Conservation (phyloP, 2,113 vertebrate genomes). For the Oncorhynchus masou region DNA sequence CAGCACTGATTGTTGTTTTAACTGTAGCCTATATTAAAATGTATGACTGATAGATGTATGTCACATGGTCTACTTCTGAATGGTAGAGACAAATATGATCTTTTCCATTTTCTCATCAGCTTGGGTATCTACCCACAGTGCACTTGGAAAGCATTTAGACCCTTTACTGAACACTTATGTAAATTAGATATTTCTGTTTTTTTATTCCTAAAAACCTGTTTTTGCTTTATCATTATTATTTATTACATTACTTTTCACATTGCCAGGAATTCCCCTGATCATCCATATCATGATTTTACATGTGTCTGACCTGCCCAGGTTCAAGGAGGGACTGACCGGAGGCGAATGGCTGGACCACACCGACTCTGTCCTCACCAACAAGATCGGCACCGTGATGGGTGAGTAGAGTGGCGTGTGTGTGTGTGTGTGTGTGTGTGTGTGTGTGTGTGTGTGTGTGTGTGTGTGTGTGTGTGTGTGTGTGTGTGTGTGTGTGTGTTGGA, state of each 20-base stretch:
- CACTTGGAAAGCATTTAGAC: too few relatives aligned
- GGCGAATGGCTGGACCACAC: conserved; percentile 99
- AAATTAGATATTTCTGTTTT: too few relatives aligned
- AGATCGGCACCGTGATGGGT: conserved; percentile 97
- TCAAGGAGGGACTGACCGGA: conserved; percentile 92
- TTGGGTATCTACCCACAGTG: too few relatives aligned
- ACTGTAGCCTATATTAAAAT: conserved; percentile 45
- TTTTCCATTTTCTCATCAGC: conserved; percentile 11
- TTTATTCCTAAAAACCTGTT: too few relatives aligned
- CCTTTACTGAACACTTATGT: too few relatives aligned
- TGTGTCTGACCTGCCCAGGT: conserved; percentile 75
- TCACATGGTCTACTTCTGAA: conserved; percentile 6
- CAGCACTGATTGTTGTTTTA: conserved; percentile 53
- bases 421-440: too few relatives aligned
- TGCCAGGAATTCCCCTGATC: too few relatives aligned
- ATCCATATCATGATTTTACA: too few relatives aligned
- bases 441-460: neutral
- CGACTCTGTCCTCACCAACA: conserved; percentile 94
- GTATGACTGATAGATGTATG: conserved; percentile 18
- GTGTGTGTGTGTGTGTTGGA: neutral
- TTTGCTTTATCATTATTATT: too few relatives aligned
- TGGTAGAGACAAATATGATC: conserved; percentile 6
- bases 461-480: neutral
- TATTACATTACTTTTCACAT: too few relatives aligned
- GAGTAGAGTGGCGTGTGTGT: conserved; percentile 37